These are phyloP conservation scores for Melitaea cinxia DNA, from an alignment of 1,140 invertebrate genomes.

Conservation along the genomic window DNA sequence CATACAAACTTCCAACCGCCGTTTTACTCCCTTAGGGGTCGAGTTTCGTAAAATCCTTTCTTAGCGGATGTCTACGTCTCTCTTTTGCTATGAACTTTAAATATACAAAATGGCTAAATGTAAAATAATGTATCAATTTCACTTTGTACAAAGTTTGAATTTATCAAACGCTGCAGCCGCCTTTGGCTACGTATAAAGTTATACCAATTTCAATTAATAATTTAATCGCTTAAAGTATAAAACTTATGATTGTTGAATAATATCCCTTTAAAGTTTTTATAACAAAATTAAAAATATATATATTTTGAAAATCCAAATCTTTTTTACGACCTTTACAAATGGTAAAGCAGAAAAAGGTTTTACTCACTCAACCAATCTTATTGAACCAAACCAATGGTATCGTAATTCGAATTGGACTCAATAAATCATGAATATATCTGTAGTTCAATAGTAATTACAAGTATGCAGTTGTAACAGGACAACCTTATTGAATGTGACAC, in stretches of 20 bases:
- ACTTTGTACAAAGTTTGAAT: background rate
- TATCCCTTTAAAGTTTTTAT: background rate
- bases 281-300: background rate
- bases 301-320: background rate
- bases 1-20: too few relatives aligned
- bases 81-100: too few relatives aligned
- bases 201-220: constrained; percentile 7
- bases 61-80: too few relatives aligned
- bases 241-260: background rate
- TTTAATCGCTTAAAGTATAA: background rate
- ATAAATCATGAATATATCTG: too few relatives aligned
- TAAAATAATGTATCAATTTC: background rate
- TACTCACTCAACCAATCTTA: too few relatives aligned
- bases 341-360: too few relatives aligned
- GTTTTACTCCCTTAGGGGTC: too few relatives aligned
- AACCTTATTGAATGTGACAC: background rate
- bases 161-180: background rate
- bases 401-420: too few relatives aligned
- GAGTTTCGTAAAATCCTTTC: too few relatives aligned
- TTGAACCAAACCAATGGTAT: too few relatives aligned
- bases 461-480: background rate
- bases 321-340: too few relatives aligned
- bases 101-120: too few relatives aligned
- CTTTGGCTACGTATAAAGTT: background rate
- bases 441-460: background rate